phyloP scores from a whole-genome alignment of 53 echinoderm and acorn worm genomes.

The Actinopyga echinites region DNA sequence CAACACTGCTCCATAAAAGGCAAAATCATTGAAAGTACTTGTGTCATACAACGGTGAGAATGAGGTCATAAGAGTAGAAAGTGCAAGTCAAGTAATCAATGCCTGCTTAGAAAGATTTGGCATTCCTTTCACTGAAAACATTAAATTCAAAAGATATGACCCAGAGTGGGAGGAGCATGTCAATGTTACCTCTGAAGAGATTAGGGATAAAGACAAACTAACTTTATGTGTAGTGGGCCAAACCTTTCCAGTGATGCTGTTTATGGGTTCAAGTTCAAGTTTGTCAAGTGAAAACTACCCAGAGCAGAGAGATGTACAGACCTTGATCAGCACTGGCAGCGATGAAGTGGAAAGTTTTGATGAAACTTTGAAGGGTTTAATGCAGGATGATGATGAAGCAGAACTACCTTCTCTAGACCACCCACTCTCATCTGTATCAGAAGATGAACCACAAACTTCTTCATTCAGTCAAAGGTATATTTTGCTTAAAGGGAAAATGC shows the following conservation, averaged over 20 bases:
- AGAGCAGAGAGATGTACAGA: no score
- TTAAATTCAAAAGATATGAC: constrained; percentile 14
- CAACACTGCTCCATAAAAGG: neutral
- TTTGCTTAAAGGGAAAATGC: no score
- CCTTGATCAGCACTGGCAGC: no score
- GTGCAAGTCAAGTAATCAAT: neutral
- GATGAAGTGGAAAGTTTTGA: no score
- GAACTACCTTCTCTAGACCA: no score
- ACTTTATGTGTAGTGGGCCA: neutral
- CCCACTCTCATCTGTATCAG: no score
- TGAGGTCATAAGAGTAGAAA: neutral
- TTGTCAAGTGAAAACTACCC: no score
- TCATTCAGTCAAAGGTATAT: no score
- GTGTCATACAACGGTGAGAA: neutral
- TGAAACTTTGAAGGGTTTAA: no score
- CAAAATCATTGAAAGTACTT: neutral
- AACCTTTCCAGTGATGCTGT: neutral
- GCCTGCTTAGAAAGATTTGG: neutral
- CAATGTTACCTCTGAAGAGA: neutral
- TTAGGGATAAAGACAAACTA: neutral
- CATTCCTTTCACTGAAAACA: neutral
- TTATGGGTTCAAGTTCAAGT: neutral
- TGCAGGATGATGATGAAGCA: no score
- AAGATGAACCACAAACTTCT: no score
- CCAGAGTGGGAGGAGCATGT: neutral